phyloP scores from a whole-genome alignment of 2,113 vertebrate genomes.

The Podarcis muralis region DNA sequence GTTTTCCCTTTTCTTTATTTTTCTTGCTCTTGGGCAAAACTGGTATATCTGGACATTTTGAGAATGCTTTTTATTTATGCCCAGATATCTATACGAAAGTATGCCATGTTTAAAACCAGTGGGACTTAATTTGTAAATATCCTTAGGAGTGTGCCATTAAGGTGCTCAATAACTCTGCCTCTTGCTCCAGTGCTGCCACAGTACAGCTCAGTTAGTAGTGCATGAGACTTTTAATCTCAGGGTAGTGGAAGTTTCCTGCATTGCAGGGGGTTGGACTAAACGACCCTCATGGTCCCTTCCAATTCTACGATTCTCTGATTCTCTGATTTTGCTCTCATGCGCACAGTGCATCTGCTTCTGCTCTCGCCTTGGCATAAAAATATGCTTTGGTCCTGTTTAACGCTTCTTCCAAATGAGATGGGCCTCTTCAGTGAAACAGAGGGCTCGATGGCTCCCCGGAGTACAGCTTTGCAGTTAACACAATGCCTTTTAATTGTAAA shows the following conservation, averaged over 20 bases:
- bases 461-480: background rate
- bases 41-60: background rate
- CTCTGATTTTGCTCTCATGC: background rate
- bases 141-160: background rate
- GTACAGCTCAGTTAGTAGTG: background rate
- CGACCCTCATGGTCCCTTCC: too few relatives aligned
- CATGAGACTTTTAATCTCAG: too few relatives aligned
- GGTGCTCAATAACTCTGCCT: background rate
- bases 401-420: background rate
- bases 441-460: background rate
- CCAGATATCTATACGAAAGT: background rate
- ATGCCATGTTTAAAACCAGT: background rate
- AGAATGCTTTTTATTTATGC: background rate
- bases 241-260: too few relatives aligned
- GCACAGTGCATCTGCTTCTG: background rate
- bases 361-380: background rate
- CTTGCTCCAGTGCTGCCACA: background rate
- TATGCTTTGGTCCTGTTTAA: background rate
- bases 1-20: background rate
- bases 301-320: too few relatives aligned
- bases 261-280: too few relatives aligned
- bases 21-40: background rate
- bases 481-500: conserved; percentile 46
- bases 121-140: background rate
- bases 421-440: background rate